Percentiles rank a stretch among this genome's conserved stretches.
These are phyloP conservation scores for Dendrocopos noguchii DNA, from an alignment of 2,113 vertebrate species.

Conservation along the genomic window DNA sequence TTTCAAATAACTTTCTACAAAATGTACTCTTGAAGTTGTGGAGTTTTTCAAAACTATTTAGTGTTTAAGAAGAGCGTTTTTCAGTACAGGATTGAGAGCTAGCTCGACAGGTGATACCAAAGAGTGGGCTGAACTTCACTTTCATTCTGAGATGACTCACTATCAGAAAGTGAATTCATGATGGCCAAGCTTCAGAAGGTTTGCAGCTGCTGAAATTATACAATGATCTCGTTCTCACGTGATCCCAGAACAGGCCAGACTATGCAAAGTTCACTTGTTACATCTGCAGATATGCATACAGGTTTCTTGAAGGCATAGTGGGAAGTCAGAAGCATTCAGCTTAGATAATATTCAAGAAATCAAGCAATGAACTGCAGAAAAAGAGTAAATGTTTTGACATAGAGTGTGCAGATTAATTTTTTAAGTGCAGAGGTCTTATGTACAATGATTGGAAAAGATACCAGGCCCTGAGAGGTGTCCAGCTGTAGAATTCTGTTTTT, in stretches of 20 bases:
- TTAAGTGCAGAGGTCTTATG: rapidly evolving
- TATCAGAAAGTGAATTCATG: neutral
- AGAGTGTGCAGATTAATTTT: rapidly evolving
- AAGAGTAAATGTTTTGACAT: neutral
- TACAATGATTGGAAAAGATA: neutral
- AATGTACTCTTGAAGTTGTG: neutral
- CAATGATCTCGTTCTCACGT: neutral
- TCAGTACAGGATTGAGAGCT: neutral
- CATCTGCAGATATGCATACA: neutral
- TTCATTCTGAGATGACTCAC: neutral
- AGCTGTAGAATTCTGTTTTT: neutral
- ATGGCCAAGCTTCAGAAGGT: neutral
- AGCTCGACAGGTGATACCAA: neutral
- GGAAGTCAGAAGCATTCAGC: neutral
- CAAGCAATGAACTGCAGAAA: neutral
- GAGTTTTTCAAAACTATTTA: neutral
- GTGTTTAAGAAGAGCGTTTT: neutral
- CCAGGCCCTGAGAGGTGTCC: neutral
- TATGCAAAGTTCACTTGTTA: neutral
- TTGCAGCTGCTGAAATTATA: neutral
- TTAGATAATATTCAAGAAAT: neutral
- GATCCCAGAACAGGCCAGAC: neutral
- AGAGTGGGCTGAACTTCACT: neutral
- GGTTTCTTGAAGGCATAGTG: neutral
- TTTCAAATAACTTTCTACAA: neutral